phyloP scores from a whole-genome alignment of 2,113 vertebrate species.

The Ictalurus punctatus region DNA sequence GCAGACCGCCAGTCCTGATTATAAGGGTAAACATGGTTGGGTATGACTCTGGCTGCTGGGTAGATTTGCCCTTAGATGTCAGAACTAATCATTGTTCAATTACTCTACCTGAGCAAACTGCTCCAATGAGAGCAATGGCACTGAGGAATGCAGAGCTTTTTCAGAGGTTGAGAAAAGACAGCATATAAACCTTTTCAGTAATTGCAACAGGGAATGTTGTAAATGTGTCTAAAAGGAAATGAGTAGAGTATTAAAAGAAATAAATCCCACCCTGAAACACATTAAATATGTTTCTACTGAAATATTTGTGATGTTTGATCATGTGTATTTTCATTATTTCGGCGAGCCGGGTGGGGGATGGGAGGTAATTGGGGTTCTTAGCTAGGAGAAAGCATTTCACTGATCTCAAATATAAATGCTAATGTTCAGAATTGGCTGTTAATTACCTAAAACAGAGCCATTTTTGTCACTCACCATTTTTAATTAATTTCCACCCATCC shows the following conservation, averaged over 20 bases:
- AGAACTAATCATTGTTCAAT: constrained; percentile 41
- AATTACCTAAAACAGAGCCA: not conserved
- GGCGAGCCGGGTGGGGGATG: not conserved
- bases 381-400: not conserved
- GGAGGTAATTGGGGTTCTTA: too few relatives aligned
- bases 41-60: constrained; percentile 40
- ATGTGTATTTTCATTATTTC: not conserved
- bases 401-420: not conserved
- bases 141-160: not conserved
- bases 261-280: not conserved
- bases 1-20: constrained; percentile 35
- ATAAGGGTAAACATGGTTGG: constrained; percentile 23
- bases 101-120: constrained; percentile 31
- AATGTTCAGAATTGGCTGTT: not conserved
- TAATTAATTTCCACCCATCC: not conserved
- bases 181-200: not conserved
- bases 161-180: constrained; percentile 7
- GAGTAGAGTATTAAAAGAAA: constrained; percentile 40
- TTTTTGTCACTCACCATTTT: not conserved
- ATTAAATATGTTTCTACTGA: not conserved
- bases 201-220: not conserved
- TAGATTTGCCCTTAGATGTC: constrained; percentile 46
- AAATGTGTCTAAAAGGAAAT: constrained; percentile 51
- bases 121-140: constrained; percentile 12
- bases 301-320: not conserved